Evolutionary conservation across 2,888 invertebrate species (phyloP).

Genomic region (Eupithecia tripunctaria): DNA sequence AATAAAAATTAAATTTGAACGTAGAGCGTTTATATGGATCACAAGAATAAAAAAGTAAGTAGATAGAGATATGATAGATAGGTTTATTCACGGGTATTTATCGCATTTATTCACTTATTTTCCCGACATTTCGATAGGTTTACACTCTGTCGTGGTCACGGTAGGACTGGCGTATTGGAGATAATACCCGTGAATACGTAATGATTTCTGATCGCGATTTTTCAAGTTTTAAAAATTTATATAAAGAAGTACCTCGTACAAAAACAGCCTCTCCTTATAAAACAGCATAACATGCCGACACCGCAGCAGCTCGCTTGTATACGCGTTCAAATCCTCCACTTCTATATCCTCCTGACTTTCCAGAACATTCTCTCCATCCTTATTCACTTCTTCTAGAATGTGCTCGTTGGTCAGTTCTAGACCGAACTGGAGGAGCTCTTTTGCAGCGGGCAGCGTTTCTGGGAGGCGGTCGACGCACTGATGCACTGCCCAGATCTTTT

Average conservation of each 20-base stretch:
- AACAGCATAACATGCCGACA: slow-evolving; percentile 87
- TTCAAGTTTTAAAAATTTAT: too few species aligned
- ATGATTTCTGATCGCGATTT: too few species aligned
- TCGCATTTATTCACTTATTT: too few species aligned
- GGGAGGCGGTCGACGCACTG: slow-evolving; percentile 91
- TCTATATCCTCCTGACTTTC: slow-evolving; percentile 61
- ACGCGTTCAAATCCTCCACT: slow-evolving; percentile 83
- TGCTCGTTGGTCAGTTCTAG: slow-evolving; percentile 87
- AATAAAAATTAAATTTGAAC: too few species aligned
- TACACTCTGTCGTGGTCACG: too few species aligned
- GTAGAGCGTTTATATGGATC: background rate
- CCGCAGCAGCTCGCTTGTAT: slow-evolving; percentile 87
- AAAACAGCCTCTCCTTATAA: slow-evolving; percentile 87
- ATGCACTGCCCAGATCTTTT: slow-evolving; percentile 91
- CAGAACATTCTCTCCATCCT: slow-evolving; percentile 49
- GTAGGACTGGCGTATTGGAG: too few species aligned
- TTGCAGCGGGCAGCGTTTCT: slow-evolving; percentile 88
- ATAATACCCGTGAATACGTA: too few species aligned
- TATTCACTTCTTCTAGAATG: slow-evolving; percentile 83
- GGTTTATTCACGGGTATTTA: too few species aligned
- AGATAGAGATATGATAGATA: too few species aligned
- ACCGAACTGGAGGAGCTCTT: slow-evolving; percentile 89
- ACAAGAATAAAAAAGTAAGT: background rate
- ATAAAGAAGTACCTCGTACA: slow-evolving; percentile 85
- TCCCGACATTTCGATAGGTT: too few species aligned